Evolutionary conservation across 2,888 invertebrate species (phyloP), one percentile per base, ranked within the genome.

Genomic region (Eilema sororculum): DNA sequence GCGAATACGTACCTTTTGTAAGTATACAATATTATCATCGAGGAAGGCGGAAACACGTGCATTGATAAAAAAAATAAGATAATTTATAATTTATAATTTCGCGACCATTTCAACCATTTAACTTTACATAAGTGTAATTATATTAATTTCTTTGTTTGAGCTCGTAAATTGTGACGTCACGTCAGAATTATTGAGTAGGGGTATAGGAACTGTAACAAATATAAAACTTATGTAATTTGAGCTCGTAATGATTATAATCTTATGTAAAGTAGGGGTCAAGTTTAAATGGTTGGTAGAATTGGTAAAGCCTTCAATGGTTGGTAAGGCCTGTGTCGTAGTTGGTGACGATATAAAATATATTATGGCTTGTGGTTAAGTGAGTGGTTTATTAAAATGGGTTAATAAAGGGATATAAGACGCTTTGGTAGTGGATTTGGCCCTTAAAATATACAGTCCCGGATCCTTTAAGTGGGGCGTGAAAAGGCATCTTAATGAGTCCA

Each of bases 201-300:
- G 37, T 76, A 68, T 75, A 74, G 79, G 80, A 83, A 83, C 73
- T 80, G 70, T 81, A 83, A 69, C 76, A 78, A 83, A 81, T 60
- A 22, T 64, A 56, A 62, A 74, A 62, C 84, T 76, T 69, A 33
- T 67, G 30, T 76, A 74, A 33, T 41, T 52, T 76, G 78, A 78
- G 65, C 73, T 74, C 67, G 75, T 71, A 67, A 60, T 66, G 20
- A 56, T 30, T 3, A 30, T 24, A 67, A 37, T n/a, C 22, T 65
- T 20, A 24, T 56, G 25, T 20, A 20, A 28, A 20, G 20, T 6
- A 28, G 77, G 72, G 81, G 68, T 68, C 73, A 64, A 57, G n/a
- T 52, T 72, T 41, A 16, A 58, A 9, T 83, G 82, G 81, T 69
- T 24, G 5, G 62, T 24, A 30, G 71, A 67, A 65, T 10, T 60